Evolutionary conservation across 37 sponge, comb jelly and placozoan genomes (phyloP).

Genomic region (Spongilla lacustris): DNA sequence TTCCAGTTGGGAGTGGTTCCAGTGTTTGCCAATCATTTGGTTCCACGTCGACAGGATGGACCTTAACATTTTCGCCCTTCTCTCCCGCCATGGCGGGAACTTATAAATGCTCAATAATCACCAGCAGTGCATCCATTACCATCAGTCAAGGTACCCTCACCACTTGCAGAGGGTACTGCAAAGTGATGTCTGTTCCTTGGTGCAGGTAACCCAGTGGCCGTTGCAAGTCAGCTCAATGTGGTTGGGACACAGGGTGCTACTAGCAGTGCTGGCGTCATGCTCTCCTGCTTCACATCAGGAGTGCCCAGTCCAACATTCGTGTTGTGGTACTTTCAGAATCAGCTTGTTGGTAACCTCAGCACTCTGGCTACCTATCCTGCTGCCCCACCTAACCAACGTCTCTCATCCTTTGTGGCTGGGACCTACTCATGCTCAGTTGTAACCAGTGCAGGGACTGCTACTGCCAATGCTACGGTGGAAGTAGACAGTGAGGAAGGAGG

Average conservation of each 20-base stretch:
- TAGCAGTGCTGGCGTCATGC: not conserved
- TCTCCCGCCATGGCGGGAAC: not conserved
- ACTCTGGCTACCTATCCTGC: slow-evolving; percentile 9
- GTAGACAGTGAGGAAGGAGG: not conserved
- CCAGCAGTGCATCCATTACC: not conserved
- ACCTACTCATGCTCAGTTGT: slow-evolving; percentile 8
- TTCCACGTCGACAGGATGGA: not conserved
- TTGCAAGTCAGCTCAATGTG: not conserved
- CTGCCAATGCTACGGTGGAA: slow-evolving; percentile 2
- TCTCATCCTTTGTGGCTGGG: not conserved
- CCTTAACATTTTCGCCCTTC: not conserved
- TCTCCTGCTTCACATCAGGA: not conserved
- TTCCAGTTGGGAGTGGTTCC: not conserved
- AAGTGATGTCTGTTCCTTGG: not conserved
- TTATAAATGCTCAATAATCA: not conserved
- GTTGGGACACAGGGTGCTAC: not conserved
- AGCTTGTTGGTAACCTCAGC: not conserved
- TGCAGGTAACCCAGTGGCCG: not conserved
- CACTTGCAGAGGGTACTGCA: not conserved
- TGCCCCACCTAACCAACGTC: not conserved
- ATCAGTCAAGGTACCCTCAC: not conserved
- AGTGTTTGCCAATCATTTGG: not conserved
- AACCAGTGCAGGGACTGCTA: slow-evolving; percentile 30
- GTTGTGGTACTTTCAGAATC: not conserved
- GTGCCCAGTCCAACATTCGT: not conserved